A percentile compares a stretch with the other conserved stretches of the same genome.
These are phyloP conservation scores for Loripinus fragilis DNA, from an alignment of 2,888 invertebrate species.

Conservation along the genomic window DNA sequence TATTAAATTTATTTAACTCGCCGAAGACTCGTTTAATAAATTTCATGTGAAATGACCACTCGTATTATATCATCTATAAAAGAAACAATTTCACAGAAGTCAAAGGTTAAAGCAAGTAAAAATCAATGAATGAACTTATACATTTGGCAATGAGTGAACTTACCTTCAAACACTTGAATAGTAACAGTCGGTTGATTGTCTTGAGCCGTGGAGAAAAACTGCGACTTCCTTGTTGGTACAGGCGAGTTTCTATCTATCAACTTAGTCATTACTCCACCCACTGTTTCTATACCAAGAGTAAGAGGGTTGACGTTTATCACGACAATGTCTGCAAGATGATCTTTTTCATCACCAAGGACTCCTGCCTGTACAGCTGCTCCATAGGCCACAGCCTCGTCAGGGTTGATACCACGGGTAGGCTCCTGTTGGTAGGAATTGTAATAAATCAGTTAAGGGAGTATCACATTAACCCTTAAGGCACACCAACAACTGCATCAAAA, in stretches of 20 bases:
- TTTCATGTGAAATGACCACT: too few relatives aligned
- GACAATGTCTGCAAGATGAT: constrained; percentile 97
- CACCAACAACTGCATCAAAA: too few relatives aligned
- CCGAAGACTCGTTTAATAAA: too few relatives aligned
- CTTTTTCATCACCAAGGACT: constrained; percentile 98
- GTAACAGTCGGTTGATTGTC: constrained; percentile 99
- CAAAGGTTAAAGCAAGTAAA: too few relatives aligned
- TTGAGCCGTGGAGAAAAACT: constrained; percentile 99
- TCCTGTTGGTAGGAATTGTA: constrained; percentile 87
- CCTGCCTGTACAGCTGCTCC: constrained; percentile 99
- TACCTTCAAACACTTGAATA: constrained; percentile 94
- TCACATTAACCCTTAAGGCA: too few relatives aligned
- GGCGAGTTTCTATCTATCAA: constrained; percentile 98
- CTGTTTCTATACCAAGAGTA: constrained; percentile 99
- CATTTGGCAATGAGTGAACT: too few relatives aligned
- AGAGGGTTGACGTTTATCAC: constrained; percentile 99
- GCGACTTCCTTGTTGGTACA: constrained; percentile 99
- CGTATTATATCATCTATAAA: too few relatives aligned
- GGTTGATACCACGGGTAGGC: constrained; percentile 98
- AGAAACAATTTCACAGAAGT: too few relatives aligned
- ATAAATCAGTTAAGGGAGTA: too few relatives aligned
- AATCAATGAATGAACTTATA: too few relatives aligned
- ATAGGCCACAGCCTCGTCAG: constrained; percentile 99
- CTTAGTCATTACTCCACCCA: constrained; percentile 99
- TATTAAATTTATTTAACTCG: too few relatives aligned